Conservation (phyloP, 2,797 vertebrate species). For the Liasis olivaceus region DNA sequence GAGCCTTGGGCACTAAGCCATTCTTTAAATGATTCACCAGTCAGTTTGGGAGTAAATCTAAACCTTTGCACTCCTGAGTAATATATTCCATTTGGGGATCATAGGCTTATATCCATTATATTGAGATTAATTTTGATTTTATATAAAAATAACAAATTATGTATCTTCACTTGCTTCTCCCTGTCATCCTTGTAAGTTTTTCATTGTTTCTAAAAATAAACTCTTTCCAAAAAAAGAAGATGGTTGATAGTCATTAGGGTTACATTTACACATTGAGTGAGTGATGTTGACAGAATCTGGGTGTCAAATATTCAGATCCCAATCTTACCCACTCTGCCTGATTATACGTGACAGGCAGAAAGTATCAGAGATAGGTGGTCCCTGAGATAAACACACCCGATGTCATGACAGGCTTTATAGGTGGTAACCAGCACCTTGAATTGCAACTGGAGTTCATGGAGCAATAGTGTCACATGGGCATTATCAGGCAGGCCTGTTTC, state of each 20-base stretch:
- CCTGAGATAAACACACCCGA: no score
- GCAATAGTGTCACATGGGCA: no score
- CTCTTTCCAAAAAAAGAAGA: not conserved
- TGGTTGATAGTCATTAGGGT: not conserved
- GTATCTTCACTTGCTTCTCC: conserved; percentile 22
- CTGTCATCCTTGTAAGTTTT: conserved; percentile 35
- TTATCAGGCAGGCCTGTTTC: no score
- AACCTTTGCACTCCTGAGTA: conserved; percentile 32
- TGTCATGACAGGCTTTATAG: no score
- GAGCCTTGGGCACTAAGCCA: conserved; percentile 38
- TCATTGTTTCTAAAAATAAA: conserved; percentile 42
- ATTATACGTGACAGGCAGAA: no score
- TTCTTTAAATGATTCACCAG: conserved; percentile 52
- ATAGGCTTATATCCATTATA: conserved; percentile 59
- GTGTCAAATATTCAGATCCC: conserved; percentile 15
- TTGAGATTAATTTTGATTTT: conserved; percentile 59
- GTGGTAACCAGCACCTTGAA: no score
- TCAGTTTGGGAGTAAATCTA: not conserved
- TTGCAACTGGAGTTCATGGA: no score
- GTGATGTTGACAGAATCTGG: conserved; percentile 32
- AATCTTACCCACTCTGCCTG: not conserved
- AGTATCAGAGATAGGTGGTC: no score
- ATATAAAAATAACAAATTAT: conserved; percentile 57
- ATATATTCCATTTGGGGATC: conserved; percentile 58
- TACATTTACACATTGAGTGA: not conserved